These are phyloP conservation scores for Callionymus lyra DNA, from an alignment of 2,113 vertebrate genomes.

Conservation along the genomic window DNA sequence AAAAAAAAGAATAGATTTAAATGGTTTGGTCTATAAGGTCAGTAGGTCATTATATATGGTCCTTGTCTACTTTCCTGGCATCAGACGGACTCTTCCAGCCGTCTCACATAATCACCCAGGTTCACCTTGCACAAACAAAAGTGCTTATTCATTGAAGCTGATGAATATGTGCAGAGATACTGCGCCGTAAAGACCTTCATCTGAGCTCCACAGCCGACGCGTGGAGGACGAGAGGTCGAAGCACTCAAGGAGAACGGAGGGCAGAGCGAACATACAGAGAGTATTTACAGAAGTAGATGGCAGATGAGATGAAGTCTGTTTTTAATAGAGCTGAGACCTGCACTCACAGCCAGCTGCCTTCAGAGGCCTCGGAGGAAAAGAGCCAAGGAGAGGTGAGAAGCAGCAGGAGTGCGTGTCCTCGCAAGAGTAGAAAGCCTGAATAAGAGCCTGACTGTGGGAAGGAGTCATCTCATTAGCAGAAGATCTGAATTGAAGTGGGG, in stretches of 20 bases:
- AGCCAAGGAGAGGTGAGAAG: conserved; percentile 48
- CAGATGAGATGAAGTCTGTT: conserved; percentile 48
- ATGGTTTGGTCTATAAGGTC: too few species aligned
- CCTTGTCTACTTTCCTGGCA: too few species aligned
- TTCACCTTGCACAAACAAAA: too few species aligned
- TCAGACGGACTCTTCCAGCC: too few species aligned
- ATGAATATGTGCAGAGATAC: conserved; percentile 44
- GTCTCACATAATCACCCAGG: too few species aligned
- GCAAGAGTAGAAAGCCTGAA: conserved; percentile 6
- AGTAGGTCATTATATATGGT: too few species aligned
- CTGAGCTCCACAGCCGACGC: conserved; percentile 19
- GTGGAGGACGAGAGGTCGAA: conserved; percentile 32
- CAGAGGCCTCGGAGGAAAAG: conserved; percentile 40
- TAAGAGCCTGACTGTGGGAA: conserved; percentile 12
- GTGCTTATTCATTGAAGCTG: conserved; percentile 6
- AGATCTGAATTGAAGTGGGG: conserved; percentile 18
- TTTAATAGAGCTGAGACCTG: conserved; percentile 49
- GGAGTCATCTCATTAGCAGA: conserved; percentile 17
- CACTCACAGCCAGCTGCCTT: conserved; percentile 46
- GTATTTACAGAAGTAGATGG: conserved; percentile 52
- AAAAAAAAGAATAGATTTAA: too few species aligned
- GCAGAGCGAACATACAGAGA: conserved; percentile 33
- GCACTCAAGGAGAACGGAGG: conserved; percentile 36
- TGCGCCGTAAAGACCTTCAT: conserved; percentile 39
- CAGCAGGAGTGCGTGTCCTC: conserved; percentile 5